Conservation (phyloP, 2,113 vertebrate species). For the Pangasianodon gigas region DNA sequence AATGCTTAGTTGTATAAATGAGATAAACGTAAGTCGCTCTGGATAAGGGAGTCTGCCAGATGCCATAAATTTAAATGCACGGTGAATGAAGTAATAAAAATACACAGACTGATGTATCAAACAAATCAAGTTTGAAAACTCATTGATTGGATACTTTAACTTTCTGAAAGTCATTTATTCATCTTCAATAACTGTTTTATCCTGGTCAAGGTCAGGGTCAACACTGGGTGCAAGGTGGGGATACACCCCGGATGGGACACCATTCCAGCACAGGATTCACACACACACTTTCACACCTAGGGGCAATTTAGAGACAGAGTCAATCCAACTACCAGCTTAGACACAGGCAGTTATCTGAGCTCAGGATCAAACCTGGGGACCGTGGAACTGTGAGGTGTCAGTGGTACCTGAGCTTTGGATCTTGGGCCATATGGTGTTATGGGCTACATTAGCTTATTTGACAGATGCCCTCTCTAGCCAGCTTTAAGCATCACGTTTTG, state of each 20-base stretch:
- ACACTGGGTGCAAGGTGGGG: background rate
- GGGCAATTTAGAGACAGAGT: background rate
- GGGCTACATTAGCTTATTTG: background rate
- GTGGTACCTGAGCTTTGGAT: background rate
- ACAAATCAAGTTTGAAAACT: no score
- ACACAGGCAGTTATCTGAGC: background rate
- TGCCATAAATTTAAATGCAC: no score
- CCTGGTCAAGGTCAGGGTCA: no score
- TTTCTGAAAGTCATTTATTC: no score
- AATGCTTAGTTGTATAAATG: background rate
- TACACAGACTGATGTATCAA: no score
- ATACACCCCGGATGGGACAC: background rate
- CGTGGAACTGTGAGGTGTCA: background rate
- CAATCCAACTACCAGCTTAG: background rate
- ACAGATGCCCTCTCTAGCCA: background rate
- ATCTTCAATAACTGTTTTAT: background rate
- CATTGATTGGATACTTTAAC: background rate
- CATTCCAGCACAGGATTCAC: background rate
- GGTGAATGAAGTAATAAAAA: no score
- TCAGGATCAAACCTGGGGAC: background rate
- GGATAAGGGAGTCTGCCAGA: no score
- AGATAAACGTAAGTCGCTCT: background rate
- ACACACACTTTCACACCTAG: background rate
- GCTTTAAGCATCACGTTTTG: background rate
- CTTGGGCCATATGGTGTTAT: background rate